Base-by-base conservation (phyloP, 2,888 invertebrate genomes). In the Eupithecia abbreviata region DNA sequence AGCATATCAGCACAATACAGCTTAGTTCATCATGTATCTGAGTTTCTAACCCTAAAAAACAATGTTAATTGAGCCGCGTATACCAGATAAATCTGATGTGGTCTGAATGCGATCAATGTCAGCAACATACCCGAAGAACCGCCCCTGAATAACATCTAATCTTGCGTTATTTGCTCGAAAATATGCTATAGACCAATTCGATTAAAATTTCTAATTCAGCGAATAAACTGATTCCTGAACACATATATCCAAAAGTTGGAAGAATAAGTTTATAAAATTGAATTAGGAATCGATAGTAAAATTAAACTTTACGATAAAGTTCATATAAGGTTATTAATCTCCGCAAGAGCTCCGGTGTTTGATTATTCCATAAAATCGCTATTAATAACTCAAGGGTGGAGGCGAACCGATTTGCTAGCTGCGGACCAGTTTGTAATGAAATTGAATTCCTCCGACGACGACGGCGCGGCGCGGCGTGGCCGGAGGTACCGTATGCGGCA, bases 401-500 rank as follows among this genome's bases (percentile, higher is more conserved):
- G 42, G 66, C 5, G 79, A 86, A 85, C 85, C 79, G 85, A 87
- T 88, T 88, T 88, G 87, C 85, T 87, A 87, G 87, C 77, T 82
- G 82, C 81, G 83, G 85, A 84, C 82, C 82, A 83, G 84, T 86
- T 84, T 85, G 87, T 91, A 92, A 93, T 92, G 86, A 93, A 93
- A 94, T 93, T 92, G 90, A 90, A 93, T 92, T 92, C 91, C 88
- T 88, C 86, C 76, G 75, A 42, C 86, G 85, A 85, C 87, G 87
- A 86, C 30, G 30, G 30, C 30, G 30, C 30, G 30, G 30, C 30
- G 30, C 47, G 84, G 85, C 87, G 87, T 85, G 87, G 87, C 86
- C 84, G 85, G 83, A 72, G 75, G 71, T 45, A 43, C 67, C 76
- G 75, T 77, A 76, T 71, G 75, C 86, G 86, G 85, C 90, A 87